Conservation (phyloP, 2,113 vertebrate species). For the Mirounga angustirostris region DNA sequence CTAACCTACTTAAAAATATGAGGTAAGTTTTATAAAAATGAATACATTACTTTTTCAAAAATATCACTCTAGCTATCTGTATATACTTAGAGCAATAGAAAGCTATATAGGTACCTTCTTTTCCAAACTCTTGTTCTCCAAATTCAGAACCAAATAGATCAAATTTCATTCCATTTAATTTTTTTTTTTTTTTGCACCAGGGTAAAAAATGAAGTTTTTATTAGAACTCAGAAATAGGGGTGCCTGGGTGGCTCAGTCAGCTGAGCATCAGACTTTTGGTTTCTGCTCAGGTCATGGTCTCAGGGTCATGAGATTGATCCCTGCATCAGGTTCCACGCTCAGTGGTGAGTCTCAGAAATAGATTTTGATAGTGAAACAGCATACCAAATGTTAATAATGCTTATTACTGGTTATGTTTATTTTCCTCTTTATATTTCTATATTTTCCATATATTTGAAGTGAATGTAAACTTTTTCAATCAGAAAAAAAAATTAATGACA, state of each 20-base stretch:
- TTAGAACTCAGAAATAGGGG: neutral
- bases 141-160: neutral
- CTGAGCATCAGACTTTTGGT: neutral
- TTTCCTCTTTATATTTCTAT: neutral
- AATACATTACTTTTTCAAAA: neutral
- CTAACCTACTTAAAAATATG: slow-evolving; percentile 11
- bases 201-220: neutral
- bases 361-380: neutral
- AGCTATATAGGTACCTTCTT: neutral
- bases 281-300: neutral
- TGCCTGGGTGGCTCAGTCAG: neutral
- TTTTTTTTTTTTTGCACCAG: neutral
- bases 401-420: neutral
- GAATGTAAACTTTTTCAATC: neutral
- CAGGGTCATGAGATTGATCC: neutral
- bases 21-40: neutral
- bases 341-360: neutral
- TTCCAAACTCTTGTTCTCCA: neutral
- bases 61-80: neutral
- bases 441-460: slow-evolving; percentile 30
- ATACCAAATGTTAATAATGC: neutral
- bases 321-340: neutral
- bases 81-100: neutral
- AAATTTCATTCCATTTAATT: neutral
- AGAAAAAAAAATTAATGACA: neutral